Evolutionary conservation across 2,888 invertebrate species (phyloP).

Genomic region (Trachelus troglodyta): DNA sequence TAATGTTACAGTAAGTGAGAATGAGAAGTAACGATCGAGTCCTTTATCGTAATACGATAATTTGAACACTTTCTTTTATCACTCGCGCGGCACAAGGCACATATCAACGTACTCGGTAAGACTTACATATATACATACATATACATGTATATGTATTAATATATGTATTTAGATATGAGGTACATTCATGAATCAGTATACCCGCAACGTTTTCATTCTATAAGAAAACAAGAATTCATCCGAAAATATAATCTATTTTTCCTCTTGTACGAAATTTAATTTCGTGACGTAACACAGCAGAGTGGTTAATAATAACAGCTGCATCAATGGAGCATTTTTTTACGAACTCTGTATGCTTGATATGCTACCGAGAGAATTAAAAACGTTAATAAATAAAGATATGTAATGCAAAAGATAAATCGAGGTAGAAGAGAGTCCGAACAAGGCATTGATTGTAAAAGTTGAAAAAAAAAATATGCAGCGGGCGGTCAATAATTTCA

Average conservation of each 20-base stretch:
- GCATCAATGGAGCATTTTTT: background rate
- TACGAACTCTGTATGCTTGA: constrained; percentile 37
- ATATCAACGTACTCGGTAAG: constrained; percentile 11
- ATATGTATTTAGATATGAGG: too few species aligned
- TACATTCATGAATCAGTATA: too few species aligned
- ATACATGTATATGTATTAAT: background rate
- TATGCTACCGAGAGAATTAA: constrained; percentile 27
- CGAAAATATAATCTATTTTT: constrained; percentile 22
- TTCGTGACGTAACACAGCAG: background rate
- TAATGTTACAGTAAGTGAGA: background rate
- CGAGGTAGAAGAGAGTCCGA: constrained; percentile 8
- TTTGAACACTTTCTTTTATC: constrained; percentile 10
- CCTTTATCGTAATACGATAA: background rate
- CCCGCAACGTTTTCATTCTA: too few species aligned
- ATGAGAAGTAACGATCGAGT: background rate
- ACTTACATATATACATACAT: background rate
- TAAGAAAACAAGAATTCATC: constrained; percentile 10
- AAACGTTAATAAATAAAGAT: constrained; percentile 21
- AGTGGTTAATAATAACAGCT: background rate
- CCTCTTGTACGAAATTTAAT: background rate
- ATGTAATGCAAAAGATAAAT: constrained; percentile 7
- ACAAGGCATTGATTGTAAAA: background rate
- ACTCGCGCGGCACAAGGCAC: constrained; percentile 29
- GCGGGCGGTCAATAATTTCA: background rate
- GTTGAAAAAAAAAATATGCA: constrained; percentile 9